phyloP scores from a whole-genome alignment of 2,113 vertebrate genomes.

The Cynopterus brachyotis region DNA sequence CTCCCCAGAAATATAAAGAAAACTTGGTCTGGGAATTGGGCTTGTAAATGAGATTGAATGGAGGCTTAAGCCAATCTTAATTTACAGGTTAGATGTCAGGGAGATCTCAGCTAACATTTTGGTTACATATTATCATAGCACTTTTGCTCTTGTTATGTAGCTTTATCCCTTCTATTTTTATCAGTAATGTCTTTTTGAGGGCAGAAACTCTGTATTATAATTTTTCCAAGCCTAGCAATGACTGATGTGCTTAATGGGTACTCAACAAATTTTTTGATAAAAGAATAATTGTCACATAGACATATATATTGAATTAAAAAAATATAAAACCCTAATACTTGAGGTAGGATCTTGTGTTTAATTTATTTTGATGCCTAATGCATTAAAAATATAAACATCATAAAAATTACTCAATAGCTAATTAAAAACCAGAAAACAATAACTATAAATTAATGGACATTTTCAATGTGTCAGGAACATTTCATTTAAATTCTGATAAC shows the following conservation, averaged over 20 bases:
- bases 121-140: neutral
- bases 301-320: constrained; percentile 13
- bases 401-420: neutral
- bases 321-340: neutral
- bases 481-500: constrained; percentile 4
- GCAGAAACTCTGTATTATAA: neutral
- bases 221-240: neutral
- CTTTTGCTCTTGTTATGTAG: neutral
- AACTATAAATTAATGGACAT: neutral
- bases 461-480: neutral
- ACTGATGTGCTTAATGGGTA: neutral
- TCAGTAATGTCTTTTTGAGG: neutral
- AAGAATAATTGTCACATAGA: neutral
- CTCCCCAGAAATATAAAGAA: neutral
- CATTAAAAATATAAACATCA: neutral
- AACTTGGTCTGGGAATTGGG: neutral
- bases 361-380: neutral
- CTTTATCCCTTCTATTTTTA: neutral
- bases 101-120: neutral
- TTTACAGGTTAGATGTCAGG: neutral
- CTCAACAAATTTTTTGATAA: neutral
- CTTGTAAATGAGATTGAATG: neutral
- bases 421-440: neutral
- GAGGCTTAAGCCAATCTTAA: neutral
- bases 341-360: constrained; percentile 2